These are phyloP conservation scores for Megaceryle torquata DNA, from an alignment of 2,113 vertebrate species.

Conservation along the genomic window DNA sequence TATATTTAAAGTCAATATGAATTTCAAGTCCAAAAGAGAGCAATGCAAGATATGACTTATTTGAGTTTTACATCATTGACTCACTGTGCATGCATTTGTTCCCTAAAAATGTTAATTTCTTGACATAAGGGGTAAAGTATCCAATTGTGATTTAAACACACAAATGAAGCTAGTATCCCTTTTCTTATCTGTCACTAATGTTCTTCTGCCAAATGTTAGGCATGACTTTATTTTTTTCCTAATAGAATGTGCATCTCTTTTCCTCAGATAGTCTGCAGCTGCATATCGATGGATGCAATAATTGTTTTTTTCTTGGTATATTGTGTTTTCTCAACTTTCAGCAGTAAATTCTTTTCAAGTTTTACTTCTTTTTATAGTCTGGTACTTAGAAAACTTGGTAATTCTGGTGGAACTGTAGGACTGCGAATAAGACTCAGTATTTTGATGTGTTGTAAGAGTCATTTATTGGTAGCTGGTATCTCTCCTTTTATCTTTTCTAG, in stretches of 20 bases:
- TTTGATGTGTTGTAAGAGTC: neutral
- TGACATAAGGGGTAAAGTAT: neutral
- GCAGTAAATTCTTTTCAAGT: neutral
- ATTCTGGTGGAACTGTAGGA: neutral
- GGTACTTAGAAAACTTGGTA: neutral
- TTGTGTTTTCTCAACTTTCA: constrained; percentile 3
- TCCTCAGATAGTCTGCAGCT: neutral
- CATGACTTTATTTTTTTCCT: neutral
- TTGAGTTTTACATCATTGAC: neutral
- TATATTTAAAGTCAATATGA: neutral
- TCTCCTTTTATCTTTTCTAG: constrained; percentile 5
- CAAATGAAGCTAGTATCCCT: neutral
- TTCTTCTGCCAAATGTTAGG: neutral
- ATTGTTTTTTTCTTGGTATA: constrained; percentile 30
- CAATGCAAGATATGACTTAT: neutral
- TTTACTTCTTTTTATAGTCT: neutral
- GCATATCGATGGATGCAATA: constrained; percentile 35
- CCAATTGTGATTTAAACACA: neutral
- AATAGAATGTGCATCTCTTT: constrained; percentile 39
- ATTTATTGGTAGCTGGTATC: neutral
- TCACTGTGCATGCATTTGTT: neutral
- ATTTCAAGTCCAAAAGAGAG: neutral
- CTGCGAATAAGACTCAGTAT: neutral
- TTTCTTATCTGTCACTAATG: neutral
- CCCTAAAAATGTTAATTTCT: neutral